Base-by-base conservation (phyloP, 2,888 invertebrate genomes). In the Strigamia maritima region DNA sequence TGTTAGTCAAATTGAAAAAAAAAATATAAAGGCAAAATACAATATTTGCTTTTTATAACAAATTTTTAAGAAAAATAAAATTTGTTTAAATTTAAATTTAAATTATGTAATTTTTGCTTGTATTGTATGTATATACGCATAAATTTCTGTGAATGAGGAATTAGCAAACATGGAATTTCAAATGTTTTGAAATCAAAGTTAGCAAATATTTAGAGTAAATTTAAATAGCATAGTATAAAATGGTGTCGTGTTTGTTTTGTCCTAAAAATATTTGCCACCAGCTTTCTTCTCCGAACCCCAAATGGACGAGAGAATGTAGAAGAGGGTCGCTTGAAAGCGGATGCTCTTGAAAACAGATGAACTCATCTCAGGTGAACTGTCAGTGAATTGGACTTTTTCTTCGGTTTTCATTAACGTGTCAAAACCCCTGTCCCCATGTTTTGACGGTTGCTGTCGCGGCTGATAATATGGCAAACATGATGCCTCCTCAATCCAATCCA, bases 161-260 rank as follows among this genome's bases (percentile, higher is more conserved):
- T 19, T 19, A 2, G 2, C 1, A 54, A 19, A 16, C 49, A 14
- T 7, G n/a, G 3, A 65, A 65, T 28, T 28, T 28, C 70, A 26
- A 8, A 28, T 70, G 70, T 70, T 70, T 70, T 70, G 26, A 70
- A 70, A 26, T 70, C 28, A 28, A 16, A 70, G 26, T 28, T 2
- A 12, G 16, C 70, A 70, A 70, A 70, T 70, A 70, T 70, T 70
- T 2, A 12, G 16, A 26, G 28, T 28, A 70, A 28, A 70, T 70
- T 70, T 26, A 70, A 70, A 28, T 28, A 70, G 28, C 70, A 7
- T 26, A 26, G 70, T n/a, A 70, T 54, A 7, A 70, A 70, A 70
- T 26, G 70, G 70, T 70, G 70, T 70, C 70, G 70, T n/a, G 70
- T 70, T 70, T 70, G 70, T 70, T 70, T 70, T 70, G 70, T 70